Conservation (phyloP, 2,113 vertebrate genomes). For the Microcebus griseorufus region DNA sequence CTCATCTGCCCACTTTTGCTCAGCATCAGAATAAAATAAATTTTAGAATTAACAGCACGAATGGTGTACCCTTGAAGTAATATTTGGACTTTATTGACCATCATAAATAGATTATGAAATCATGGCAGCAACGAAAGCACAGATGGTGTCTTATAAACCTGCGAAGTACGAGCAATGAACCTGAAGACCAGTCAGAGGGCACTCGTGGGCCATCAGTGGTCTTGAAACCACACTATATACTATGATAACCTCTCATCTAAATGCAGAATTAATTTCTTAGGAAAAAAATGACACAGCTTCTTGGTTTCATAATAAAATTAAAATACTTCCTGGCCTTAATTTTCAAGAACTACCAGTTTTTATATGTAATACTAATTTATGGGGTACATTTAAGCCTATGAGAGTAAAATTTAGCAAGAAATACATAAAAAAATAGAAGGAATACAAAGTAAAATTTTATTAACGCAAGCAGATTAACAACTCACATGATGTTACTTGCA, state of each 20-base stretch:
- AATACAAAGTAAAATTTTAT: background rate
- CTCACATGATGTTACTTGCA: background rate
- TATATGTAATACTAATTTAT: background rate
- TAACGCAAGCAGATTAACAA: background rate
- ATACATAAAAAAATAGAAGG: background rate
- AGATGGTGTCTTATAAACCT: slow-evolving; percentile 60
- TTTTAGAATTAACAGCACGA: background rate
- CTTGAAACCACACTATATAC: background rate
- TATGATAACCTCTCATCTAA: background rate
- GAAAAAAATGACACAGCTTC: background rate
- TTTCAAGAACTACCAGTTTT: slow-evolving; percentile 48
- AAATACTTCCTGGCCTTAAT: slow-evolving; percentile 27
- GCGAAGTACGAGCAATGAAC: background rate
- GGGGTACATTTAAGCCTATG: background rate
- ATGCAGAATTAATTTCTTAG: slow-evolving; percentile 46
- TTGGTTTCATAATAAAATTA: slow-evolving; percentile 49
- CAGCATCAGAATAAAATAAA: slow-evolving; percentile 35
- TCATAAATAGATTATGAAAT: slow-evolving; percentile 60
- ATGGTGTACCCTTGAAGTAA: slow-evolving; percentile 37
- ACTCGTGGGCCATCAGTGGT: background rate
- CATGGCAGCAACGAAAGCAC: slow-evolving; percentile 45
- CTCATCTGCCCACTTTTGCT: background rate
- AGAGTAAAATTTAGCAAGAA: slow-evolving; percentile 18
- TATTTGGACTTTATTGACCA: slow-evolving; percentile 59
- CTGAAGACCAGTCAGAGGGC: background rate